Conservation (phyloP, 1,140 invertebrate genomes). For the Drosophila tani region DNA sequence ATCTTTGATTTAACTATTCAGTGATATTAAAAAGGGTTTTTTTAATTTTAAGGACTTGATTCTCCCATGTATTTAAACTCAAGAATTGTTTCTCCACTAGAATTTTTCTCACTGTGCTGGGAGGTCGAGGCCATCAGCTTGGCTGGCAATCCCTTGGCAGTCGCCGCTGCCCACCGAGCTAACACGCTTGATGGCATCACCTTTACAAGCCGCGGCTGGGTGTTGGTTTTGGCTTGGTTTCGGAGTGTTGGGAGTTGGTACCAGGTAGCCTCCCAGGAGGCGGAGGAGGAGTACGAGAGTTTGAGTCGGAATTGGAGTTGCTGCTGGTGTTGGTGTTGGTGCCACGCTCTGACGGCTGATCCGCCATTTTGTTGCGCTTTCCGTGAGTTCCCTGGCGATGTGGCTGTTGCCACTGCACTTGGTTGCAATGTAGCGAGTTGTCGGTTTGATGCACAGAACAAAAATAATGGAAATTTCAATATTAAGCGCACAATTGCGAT, state of each 20-base stretch:
- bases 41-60: too few relatives aligned
- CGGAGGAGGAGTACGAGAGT: slow-evolving; percentile 10
- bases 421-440: slow-evolving; percentile 23
- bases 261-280: slow-evolving; percentile 7
- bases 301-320: slow-evolving; percentile 3
- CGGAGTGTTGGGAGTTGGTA: slow-evolving; percentile 13
- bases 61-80: too few relatives aligned
- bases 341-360: slow-evolving; percentile 76
- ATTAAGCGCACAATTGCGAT: not conserved
- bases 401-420: slow-evolving; percentile 53
- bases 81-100: too few relatives aligned
- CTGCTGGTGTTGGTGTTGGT: slow-evolving; percentile 35
- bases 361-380: slow-evolving; percentile 70
- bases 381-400: slow-evolving; percentile 35
- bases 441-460: not conserved
- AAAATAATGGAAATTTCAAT: not conserved
- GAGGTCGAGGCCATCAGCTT: slow-evolving; percentile 44
- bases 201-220: slow-evolving; percentile 20
- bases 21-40: too few relatives aligned
- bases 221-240: slow-evolving; percentile 47
- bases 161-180: slow-evolving; percentile 36
- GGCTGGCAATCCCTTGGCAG: slow-evolving; percentile 38
- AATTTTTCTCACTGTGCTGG: slow-evolving; percentile 20
- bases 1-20: too few relatives aligned
- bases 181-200: slow-evolving; percentile 74